Evolutionary conservation across 92 coral and sea anemone species (phyloP), one percentile per base, ranked within the genome.

Genomic region (Scolanthus callimorphus): DNA sequence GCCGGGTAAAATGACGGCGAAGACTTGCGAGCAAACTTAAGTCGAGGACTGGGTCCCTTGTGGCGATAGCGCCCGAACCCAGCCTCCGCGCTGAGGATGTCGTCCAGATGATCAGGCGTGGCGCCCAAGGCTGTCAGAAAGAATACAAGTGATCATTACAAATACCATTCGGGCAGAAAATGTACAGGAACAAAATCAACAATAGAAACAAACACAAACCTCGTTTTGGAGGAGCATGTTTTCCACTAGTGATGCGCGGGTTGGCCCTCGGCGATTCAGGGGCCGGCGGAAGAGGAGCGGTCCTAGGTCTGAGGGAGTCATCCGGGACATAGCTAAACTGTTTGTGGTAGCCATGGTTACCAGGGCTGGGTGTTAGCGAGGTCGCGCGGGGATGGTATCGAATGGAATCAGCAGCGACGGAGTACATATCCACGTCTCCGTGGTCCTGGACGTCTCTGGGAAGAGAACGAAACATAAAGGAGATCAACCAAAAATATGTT

Each of bases 231-330:
- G 89, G 91, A 11, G 78, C 72, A 24, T 89, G 85, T 67, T 70
- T 91, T 13, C 90, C 96, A 51, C 92, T 91, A 17, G 97, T 91
- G 22, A 91, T 91, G 60, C 97, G 73, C 60, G 97, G 97, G 63
- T 91, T 81, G 49, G 96, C 97, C 44, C 85, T 67, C 3, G 85
- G 92, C 41, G 90, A 78, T 71, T 91, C 89, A 57, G 95, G 87
- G 71, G 85, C 76, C 38, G 89, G 91, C 31, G 97, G 97, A 45
- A 91, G 52, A 45, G 90, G 83, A 21, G 86, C 97, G 9, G 97
- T 91, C 25, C 83, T 81, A 39, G 96, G 97, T 73, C 96, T 45
- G n/a, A 74, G 61, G 17, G 76, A 27, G 43, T 62, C 79, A 27
- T 58, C 53, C 2, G 43, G 13, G 29, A 31, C 28, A 26, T 52